Base-by-base conservation (phyloP, 2,113 vertebrate genomes). In the Perca fluviatilis region DNA sequence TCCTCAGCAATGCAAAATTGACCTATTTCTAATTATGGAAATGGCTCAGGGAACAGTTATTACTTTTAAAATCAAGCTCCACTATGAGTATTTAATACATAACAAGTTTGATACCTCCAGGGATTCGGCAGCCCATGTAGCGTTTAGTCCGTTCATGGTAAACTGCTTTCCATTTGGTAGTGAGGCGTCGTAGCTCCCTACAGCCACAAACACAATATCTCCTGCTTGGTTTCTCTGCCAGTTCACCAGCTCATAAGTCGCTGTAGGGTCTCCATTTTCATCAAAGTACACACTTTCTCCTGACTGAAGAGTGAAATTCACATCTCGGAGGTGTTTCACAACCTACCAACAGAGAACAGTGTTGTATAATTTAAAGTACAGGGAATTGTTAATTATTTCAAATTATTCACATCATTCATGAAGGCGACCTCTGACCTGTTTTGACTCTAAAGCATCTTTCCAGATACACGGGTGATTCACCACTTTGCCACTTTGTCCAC, bases 211-310 rank as follows among this genome's bases (percentile, higher is more conserved):
- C 47, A 71, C 72, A 63, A 49, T 82, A 6, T 89, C 80, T 70
- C 95, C 93, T 54, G 62, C 87, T 40, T 18, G 50, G 78, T 89
- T 92, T 84, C 77, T 94, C 88, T 95, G 95, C 95, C 95, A 96
- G 90, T 96, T 96, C 51, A 95, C 93, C 63, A 96, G 86, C 79
- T 95, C 95, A 83, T 96, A 96, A 8, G 56, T 88, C 12, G 95
- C 94, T 25, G 85, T 80, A 54, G 95, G 94, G 74, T 96, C 94
- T 80, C 95, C 94, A 67, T 95, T 94, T 76, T 47, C 25, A 87
- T 95, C 91, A 84, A 96, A 96, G 80, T 89, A 79, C 3, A 96
- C 88, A 16, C 16, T 88, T 60, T 96, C 94, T 72, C 93, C 95
- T 14, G 91, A 93, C 18, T 64, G 57, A 57, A 93, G 91, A 50